Evolutionary conservation across 2,888 invertebrate genomes (phyloP), one percentile per base, ranked within the genome.

Genomic region (Euzophera pinguis): DNA sequence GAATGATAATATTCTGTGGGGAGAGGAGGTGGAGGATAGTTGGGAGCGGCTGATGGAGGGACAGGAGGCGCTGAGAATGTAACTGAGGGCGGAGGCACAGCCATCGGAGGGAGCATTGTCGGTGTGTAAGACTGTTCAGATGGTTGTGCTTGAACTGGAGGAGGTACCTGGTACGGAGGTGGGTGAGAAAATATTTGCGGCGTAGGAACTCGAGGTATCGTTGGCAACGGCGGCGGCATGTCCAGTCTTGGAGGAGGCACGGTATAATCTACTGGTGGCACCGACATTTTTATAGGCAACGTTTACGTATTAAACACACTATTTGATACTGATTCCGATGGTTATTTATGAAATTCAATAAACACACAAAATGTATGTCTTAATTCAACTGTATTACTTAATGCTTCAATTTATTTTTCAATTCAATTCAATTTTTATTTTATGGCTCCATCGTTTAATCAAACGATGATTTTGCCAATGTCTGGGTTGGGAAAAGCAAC

Each of bases 221-320:
- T 60, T 32, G 65, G 61, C 14, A 65, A 59, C n/a, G 72, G 74
- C 10, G 78, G 78, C 16, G 75, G 77, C 60, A 74, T 57, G 17
- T 67, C 67, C 53, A 81, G 60, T 37, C 64, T 67, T 42, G 85
- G 84, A 16, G 85, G 85, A 48, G 84, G 84, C 12, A 84, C 63
- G 54, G 71, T 77, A 54, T 79, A 89, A 55, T 79, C 71, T 35
- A 75, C 56, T 10, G 84, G 78, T 3, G 83, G 84, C 57, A 73
- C 61, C 6, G 86, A 84, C 86, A 86, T 84, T 56, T 62, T 66
- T 1, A 29, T 5, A 16, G 5, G 10, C 8, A 14, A 8, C 4
- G 3, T 35, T 35, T 35, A 8, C 3, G 3, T 5, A 35, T 8
- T 10, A 35, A 35, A 35, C 5, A 37, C 4, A 32, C 32, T 7